Percentiles rank a stretch among this genome's conserved stretches.
Conservation (phyloP, 1,140 invertebrate species). For the Parapsyche elsis region DNA sequence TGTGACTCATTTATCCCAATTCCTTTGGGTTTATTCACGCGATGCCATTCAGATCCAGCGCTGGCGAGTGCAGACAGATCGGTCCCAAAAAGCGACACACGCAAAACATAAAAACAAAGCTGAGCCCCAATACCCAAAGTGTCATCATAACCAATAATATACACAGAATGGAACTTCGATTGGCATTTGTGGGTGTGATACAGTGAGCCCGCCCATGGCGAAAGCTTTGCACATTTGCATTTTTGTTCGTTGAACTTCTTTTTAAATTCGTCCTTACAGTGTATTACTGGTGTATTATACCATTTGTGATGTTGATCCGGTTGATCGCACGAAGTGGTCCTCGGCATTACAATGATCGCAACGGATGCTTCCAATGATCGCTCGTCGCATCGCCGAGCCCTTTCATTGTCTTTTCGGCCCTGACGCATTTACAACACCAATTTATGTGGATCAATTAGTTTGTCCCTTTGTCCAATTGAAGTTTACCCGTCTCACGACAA, state of each 20-base stretch:
- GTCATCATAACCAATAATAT: too few relatives aligned
- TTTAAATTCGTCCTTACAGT: conserved; percentile 10
- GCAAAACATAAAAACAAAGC: not conserved
- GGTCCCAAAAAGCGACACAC: not conserved
- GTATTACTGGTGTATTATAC: too few relatives aligned
- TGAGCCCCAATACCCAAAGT: too few relatives aligned
- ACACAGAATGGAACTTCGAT: too few relatives aligned
- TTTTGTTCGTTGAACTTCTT: not conserved
- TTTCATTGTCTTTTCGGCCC: not conserved
- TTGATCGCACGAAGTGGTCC: not conserved
- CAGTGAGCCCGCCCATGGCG: too few relatives aligned
- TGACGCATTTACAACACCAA: not conserved
- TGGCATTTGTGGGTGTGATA: too few relatives aligned
- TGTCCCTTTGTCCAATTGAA: conserved; percentile 42
- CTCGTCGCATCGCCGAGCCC: not conserved
- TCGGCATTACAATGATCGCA: not conserved
- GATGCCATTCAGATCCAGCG: not conserved
- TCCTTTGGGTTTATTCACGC: conserved; percentile 9
- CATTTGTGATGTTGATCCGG: too few relatives aligned
- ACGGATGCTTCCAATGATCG: not conserved
- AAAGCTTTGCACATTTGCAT: conserved; percentile 28
- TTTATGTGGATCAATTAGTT: conserved; percentile 37
- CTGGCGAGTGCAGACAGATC: not conserved
- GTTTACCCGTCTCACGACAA: conserved; percentile 15
- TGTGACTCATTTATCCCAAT: conserved; percentile 30